Evolutionary conservation across 2,797 vertebrate genomes (phyloP).

Genomic region (Tragelaphus oryx): DNA sequence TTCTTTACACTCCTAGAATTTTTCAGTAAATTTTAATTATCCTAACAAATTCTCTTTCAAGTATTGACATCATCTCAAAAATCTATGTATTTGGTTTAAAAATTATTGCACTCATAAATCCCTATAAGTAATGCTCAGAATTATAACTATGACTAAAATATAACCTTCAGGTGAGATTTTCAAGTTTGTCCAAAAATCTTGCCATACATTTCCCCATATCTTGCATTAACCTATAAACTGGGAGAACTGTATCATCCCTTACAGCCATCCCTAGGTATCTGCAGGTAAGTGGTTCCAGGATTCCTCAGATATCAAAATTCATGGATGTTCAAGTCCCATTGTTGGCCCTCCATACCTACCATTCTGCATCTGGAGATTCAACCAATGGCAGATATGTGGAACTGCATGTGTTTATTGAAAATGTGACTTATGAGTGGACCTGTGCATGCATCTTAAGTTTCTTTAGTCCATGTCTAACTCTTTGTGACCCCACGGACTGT

Average conservation of each 20-base stretch:
- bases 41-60: neutral
- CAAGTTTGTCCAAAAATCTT: neutral
- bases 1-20: neutral
- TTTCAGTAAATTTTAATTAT: slow-evolving; percentile 36
- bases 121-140: neutral
- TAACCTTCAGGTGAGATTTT: neutral
- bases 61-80: neutral
- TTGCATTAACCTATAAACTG: neutral
- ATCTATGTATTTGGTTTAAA: neutral
- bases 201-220: neutral
- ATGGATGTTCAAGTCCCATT: neutral
- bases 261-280: neutral
- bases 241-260: neutral
- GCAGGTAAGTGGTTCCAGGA: neutral
- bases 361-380: neutral
- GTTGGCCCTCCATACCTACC: neutral
- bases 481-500: neutral
- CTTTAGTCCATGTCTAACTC: neutral
- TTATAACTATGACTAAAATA: neutral
- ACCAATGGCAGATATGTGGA: neutral
- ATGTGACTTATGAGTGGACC: neutral
- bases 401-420: neutral
- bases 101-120: neutral
- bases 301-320: neutral
- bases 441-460: neutral